phyloP scores from a whole-genome alignment of 2,797 vertebrate genomes.

The Eurystomus glaucurus region DNA sequence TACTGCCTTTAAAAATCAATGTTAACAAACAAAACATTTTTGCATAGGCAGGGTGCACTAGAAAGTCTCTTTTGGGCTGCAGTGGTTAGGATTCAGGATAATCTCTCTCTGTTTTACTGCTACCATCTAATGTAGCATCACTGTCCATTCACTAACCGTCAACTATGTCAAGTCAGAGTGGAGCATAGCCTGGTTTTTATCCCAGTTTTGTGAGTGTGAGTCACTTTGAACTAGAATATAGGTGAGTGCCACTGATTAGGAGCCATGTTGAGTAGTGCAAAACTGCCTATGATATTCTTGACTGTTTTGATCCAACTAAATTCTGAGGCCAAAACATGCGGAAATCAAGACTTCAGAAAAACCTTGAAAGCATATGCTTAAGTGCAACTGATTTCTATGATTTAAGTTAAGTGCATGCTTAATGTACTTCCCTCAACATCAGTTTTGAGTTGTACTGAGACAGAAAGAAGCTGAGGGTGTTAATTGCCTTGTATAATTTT shows the following conservation, averaged over 20 bases:
- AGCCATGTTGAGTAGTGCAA: background rate
- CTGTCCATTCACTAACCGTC: background rate
- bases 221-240: background rate
- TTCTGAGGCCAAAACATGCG: fast-evolving
- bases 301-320: background rate
- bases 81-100: background rate
- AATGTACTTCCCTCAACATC: background rate
- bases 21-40: background rate
- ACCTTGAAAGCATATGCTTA: background rate
- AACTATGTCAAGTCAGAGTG: background rate
- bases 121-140: background rate
- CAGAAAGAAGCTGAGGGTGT: background rate
- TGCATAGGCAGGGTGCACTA: background rate
- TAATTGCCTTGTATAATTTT: background rate
- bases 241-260: fast-evolving
- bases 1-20: background rate
- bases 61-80: background rate
- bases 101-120: background rate
- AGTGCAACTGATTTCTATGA: background rate
- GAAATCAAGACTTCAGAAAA: background rate
- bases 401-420: background rate
- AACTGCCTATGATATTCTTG: background rate
- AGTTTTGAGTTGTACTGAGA: background rate
- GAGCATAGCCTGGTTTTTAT: background rate
- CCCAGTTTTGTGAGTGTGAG: background rate